Conservation (phyloP, 2,888 invertebrate genomes). For the Alentia gelatinosa region DNA sequence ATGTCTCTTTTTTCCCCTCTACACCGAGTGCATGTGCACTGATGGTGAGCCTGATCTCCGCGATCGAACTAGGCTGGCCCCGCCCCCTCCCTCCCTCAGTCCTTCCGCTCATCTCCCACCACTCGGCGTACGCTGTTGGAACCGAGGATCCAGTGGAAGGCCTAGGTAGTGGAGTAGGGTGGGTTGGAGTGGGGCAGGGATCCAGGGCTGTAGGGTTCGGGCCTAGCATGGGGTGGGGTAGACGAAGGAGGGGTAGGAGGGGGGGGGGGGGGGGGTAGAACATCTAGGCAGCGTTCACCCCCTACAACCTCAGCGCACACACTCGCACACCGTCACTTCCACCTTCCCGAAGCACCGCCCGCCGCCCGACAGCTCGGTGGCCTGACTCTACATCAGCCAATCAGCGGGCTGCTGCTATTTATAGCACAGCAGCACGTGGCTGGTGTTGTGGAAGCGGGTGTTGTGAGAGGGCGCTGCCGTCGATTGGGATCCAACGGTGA, state of each 20-base stretch:
- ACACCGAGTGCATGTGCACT: neutral
- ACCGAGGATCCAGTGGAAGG: too few relatives aligned
- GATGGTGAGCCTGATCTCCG: neutral
- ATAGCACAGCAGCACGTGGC: neutral
- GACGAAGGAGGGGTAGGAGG: neutral
- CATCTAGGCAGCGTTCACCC: too few relatives aligned
- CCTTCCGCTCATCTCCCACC: neutral
- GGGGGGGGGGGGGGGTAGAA: neutral
- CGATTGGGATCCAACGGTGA: too few relatives aligned
- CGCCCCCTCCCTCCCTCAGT: neutral
- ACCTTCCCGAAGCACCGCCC: neutral
- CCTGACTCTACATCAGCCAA: constrained; percentile 14
- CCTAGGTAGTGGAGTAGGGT: too few relatives aligned
- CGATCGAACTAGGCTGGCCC: too few relatives aligned
- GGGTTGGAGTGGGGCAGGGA: too few relatives aligned
- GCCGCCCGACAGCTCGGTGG: neutral
- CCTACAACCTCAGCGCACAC: neutral
- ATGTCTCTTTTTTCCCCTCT: neutral
- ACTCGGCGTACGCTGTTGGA: too few relatives aligned
- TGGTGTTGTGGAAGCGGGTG: neutral
- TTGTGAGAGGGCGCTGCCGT: too few relatives aligned
- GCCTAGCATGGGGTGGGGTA: neutral
- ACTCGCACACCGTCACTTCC: neutral
- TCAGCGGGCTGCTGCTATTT: neutral
- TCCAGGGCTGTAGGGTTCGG: too few relatives aligned